These are phyloP conservation scores for Paramormyrops kingsleyae DNA, from an alignment of 2,113 vertebrate genomes.

Conservation along the genomic window DNA sequence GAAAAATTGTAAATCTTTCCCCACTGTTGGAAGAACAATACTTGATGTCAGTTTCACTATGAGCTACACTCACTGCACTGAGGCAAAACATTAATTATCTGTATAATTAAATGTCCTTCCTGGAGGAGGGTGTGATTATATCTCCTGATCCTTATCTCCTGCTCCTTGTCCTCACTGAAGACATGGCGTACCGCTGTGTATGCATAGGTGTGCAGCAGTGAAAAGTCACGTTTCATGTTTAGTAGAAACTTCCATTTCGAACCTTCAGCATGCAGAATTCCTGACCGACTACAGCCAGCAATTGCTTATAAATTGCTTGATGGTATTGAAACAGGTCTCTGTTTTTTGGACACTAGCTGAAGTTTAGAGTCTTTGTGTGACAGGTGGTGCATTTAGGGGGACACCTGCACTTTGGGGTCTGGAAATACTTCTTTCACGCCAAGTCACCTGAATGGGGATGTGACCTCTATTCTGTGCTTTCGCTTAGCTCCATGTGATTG, in stretches of 20 bases:
- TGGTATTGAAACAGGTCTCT: not conserved
- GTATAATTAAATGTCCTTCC: slow-evolving; percentile 19
- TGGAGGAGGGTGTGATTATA: slow-evolving; percentile 20
- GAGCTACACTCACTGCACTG: slow-evolving; percentile 17
- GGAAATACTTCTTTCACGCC: not conserved
- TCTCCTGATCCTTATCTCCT: slow-evolving; percentile 23
- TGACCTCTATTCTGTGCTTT: not conserved
- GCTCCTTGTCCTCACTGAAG: slow-evolving; percentile 10
- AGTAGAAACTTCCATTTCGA: not conserved
- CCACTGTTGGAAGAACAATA: slow-evolving; percentile 1
- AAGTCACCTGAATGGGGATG: not conserved
- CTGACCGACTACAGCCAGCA: not conserved
- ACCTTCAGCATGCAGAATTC: not conserved
- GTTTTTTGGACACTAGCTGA: not conserved
- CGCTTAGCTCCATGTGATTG: not conserved
- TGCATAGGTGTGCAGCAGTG: not conserved
- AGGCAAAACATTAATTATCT: slow-evolving; percentile 33
- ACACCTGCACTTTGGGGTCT: not conserved
- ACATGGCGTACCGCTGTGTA: not conserved
- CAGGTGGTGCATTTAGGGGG: not conserved
- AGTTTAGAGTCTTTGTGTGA: not conserved
- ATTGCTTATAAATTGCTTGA: not conserved
- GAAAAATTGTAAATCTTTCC: not conserved
- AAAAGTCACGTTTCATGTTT: not conserved
- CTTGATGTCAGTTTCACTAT: slow-evolving; percentile 19